Evolutionary conservation across 2,113 vertebrate genomes (phyloP).

Genomic region (Cyanistes caeruleus): DNA sequence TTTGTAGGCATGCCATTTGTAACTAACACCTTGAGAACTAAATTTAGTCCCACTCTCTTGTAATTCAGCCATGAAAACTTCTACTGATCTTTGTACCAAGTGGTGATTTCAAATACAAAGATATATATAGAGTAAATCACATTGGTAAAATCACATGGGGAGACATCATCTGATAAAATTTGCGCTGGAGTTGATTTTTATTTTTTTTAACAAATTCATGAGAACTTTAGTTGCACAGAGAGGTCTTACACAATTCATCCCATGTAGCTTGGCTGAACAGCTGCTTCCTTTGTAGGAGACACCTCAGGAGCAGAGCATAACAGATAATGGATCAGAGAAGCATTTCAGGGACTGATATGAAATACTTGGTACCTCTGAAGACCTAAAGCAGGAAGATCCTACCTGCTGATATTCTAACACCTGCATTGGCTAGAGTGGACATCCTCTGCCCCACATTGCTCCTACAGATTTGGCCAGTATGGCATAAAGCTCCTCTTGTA

Average conservation of each 20-base stretch:
- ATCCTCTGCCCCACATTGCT: rapidly evolving
- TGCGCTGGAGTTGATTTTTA: background rate
- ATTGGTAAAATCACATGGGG: background rate
- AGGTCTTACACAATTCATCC: background rate
- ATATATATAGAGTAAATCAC: background rate
- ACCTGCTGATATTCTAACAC: background rate
- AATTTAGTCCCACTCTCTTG: background rate
- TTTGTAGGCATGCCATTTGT: background rate
- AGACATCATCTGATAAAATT: background rate
- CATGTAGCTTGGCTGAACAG: background rate
- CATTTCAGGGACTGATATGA: background rate
- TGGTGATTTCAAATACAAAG: background rate
- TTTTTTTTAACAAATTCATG: background rate
- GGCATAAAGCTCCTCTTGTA: background rate
- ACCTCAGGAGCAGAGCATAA: background rate
- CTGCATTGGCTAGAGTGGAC: background rate
- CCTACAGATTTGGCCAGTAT: background rate
- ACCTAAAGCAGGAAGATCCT: background rate
- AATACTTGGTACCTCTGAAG: background rate
- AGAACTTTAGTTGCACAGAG: background rate
- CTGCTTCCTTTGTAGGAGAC: background rate
- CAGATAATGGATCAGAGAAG: background rate
- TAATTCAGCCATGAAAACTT: background rate
- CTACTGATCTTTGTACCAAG: background rate
- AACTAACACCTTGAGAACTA: background rate